Percentiles rank a stretch among this genome's conserved stretches.
Conservation (phyloP, 1,140 invertebrate species). For the Rhagoletis zephyria region DNA sequence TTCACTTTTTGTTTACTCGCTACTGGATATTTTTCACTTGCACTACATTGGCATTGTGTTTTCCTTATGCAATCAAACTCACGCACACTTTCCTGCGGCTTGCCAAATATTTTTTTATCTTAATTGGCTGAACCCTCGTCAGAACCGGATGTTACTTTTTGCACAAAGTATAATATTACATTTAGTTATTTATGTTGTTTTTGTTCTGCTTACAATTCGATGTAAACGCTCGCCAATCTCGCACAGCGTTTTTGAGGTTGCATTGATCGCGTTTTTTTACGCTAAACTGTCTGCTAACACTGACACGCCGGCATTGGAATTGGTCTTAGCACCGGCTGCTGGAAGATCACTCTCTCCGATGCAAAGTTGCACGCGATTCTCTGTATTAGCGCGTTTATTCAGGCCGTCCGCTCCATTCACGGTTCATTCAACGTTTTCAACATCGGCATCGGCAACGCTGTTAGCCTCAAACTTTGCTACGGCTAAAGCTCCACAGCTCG, state of each 20-base stretch:
- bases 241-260: neutral
- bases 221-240: conserved; percentile 14
- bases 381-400: conserved; percentile 41
- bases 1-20: neutral
- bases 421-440: conserved; percentile 56
- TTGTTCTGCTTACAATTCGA: neutral
- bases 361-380: conserved; percentile 56
- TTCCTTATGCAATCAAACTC: neutral
- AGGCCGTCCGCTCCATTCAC: conserved; percentile 38
- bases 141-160: conserved; percentile 24
- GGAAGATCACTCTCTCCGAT: conserved; percentile 54
- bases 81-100: neutral
- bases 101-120: neutral
- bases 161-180: neutral
- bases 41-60: no score
- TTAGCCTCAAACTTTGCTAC: conserved; percentile 1
- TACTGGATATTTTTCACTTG: neutral
- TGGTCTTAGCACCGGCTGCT: conserved; percentile 42
- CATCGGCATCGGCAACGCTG: neutral
- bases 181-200: neutral
- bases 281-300: conserved; percentile 26
- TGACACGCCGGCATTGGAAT: conserved; percentile 31
- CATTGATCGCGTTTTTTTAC: conserved; percentile 22
- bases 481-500: neutral
- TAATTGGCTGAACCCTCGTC: neutral